Base-by-base conservation (phyloP, 2,888 invertebrate species). In the Sturmia bella region DNA sequence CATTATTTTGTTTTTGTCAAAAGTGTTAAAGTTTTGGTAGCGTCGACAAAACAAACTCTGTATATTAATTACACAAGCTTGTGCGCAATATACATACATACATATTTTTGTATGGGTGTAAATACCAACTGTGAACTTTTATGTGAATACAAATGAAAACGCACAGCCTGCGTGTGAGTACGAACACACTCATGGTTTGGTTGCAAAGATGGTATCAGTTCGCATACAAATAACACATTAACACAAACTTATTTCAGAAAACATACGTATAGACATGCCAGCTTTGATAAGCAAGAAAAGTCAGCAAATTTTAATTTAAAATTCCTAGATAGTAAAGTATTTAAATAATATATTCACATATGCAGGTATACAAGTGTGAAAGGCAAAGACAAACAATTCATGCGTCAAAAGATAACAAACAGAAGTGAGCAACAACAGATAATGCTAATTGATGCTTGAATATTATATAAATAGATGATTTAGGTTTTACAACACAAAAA, bases 1-100 rank as follows among this genome's bases (percentile, higher is more conserved):
- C 17, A 5, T n/a, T 48, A 37, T 19, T 37, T 50, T 64, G 48
- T 37, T 52, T 13, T 4, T 59, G 27, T 5, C 13, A 3, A 54
- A 69, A 50, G 39, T 64, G 74, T 80, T 80, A 69, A 80, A 41
- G 68, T 76, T 76, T 41, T 50, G 32, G 32, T 50, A 48, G 37
- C 68, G 56, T 59, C 39, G 41, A 39, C 61, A 69, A 21, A 48
- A 69, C n/a, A 73, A 64, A 70, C 48, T 72, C 75, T 52, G 64
- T 68, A 56, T 68, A 80, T 76, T 76, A 72, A 80, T 72, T 72
- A 63, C 61, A 45, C 19, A 59, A 43, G 37, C 27, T 43, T 54
- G 19, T 37, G 54, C 27, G 19, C 43, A 56, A 52, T 41, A 19
- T n/a, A n/a, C n/a, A n/a, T n/a, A n/a, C n/a, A n/a, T n/a, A n/a